Evolutionary conservation across 2,888 invertebrate genomes (phyloP).

Genomic region (Lacanobia oleracea): DNA sequence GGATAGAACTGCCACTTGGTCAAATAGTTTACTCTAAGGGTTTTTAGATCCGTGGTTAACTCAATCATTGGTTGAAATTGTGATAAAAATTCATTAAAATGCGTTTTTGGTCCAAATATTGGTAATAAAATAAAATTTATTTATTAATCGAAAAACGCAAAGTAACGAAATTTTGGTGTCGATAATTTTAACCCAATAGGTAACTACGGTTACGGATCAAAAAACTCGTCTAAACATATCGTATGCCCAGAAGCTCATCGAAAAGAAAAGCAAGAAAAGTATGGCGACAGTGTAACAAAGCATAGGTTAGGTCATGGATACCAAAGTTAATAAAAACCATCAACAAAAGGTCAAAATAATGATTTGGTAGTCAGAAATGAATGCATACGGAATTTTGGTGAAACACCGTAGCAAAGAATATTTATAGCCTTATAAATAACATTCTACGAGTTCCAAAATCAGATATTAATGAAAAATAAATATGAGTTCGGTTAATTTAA

Average conservation of each 20-base stretch:
- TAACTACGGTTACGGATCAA: too few species aligned
- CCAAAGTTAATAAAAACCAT: slow-evolving; percentile 4
- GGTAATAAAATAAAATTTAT: too few species aligned
- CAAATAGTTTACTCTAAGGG: too few species aligned
- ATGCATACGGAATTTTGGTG: slow-evolving; percentile 25
- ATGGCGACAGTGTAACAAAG: neutral
- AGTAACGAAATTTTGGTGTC: too few species aligned
- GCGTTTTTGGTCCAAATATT: too few species aligned
- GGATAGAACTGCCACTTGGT: too few species aligned
- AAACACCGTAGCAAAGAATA: slow-evolving; percentile 40
- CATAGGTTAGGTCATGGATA: neutral
- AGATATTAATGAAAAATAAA: slow-evolving; percentile 86
- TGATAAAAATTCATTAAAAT: too few species aligned
- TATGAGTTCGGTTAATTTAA: slow-evolving; percentile 87
- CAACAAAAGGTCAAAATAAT: slow-evolving; percentile 1
- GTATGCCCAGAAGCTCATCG: neutral
- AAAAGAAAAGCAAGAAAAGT: neutral
- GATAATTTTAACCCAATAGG: too few species aligned
- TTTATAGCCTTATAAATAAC: slow-evolving; percentile 56
- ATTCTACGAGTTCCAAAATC: slow-evolving; percentile 69
- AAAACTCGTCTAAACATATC: neutral
- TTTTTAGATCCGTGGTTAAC: too few species aligned
- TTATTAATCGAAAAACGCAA: too few species aligned
- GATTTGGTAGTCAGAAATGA: slow-evolving; percentile 7
- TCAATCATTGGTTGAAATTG: too few species aligned